These are phyloP conservation scores for Psittacula cyanocephala DNA, from an alignment of 2,113 vertebrate genomes.

Conservation along the genomic window DNA sequence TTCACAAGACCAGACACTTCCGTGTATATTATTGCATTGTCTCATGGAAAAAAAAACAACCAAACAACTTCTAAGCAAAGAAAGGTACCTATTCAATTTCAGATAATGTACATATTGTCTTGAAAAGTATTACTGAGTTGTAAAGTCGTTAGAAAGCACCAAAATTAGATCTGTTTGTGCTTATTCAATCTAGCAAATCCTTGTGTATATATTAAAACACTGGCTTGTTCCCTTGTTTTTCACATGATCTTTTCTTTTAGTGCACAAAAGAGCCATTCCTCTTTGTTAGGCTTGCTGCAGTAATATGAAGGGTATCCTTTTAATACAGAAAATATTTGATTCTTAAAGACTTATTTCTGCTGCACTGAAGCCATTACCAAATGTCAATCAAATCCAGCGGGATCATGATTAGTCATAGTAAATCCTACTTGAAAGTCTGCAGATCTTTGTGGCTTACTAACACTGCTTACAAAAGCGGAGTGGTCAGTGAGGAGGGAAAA, in stretches of 20 bases:
- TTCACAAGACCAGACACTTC: background rate
- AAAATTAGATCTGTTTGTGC: background rate
- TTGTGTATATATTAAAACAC: background rate
- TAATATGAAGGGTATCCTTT: background rate
- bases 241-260: background rate
- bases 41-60: background rate
- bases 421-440: background rate
- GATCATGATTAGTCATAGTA: background rate
- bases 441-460: background rate
- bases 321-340: background rate
- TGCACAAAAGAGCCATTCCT: background rate
- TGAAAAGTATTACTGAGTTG: background rate
- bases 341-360: background rate
- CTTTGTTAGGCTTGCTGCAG: background rate
- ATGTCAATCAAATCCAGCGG: background rate
- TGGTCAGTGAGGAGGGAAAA: background rate
- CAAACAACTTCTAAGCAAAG: background rate
- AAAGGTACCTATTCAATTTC: background rate
- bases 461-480: background rate
- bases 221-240: background rate
- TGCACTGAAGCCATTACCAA: background rate
- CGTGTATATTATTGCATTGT: background rate
- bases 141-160: background rate
- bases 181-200: background rate
- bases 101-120: background rate